Evolutionary conservation across 2,113 vertebrate species (phyloP).

Genomic region (Rutilus rutilus): DNA sequence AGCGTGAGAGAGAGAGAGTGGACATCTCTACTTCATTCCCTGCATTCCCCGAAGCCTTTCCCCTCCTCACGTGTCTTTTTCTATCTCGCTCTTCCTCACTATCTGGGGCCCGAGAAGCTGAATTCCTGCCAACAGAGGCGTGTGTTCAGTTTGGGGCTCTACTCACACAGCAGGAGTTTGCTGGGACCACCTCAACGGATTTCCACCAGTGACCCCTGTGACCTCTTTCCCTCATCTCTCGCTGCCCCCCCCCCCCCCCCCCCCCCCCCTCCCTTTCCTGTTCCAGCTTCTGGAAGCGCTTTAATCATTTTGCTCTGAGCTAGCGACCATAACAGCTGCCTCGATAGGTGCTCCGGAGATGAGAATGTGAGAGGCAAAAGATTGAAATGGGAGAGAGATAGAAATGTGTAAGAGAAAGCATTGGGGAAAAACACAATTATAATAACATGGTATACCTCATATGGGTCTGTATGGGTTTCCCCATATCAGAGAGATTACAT

Average conservation of each 20-base stretch:
- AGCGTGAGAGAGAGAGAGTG: slow-evolving; percentile 24
- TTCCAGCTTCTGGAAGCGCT: slow-evolving; percentile 52
- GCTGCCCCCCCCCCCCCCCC: not conserved
- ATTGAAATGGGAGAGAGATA: not conserved
- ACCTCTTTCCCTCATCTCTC: not conserved
- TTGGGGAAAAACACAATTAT: not conserved
- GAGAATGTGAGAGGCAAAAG: slow-evolving; percentile 32
- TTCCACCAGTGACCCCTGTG: slow-evolving; percentile 52
- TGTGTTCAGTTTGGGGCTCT: slow-evolving; percentile 43
- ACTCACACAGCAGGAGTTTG: slow-evolving; percentile 45
- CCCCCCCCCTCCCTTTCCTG: slow-evolving; percentile 26
- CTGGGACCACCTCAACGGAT: slow-evolving; percentile 54
- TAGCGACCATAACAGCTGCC: slow-evolving; percentile 41
- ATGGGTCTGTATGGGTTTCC: not conserved
- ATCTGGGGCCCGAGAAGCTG: slow-evolving; percentile 34
- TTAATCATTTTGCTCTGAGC: slow-evolving; percentile 53
- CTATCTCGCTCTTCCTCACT: not conserved
- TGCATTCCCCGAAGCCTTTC: slow-evolving; percentile 40
- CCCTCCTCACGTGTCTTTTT: not conserved
- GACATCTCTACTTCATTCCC: slow-evolving; percentile 51
- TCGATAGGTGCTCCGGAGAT: slow-evolving; percentile 43
- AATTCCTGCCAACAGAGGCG: slow-evolving; percentile 54
- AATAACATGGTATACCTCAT: not conserved
- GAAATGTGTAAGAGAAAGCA: not conserved
- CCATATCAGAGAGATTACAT: not conserved